A percentile compares a stretch with the other conserved stretches of the same genome.
phyloP scores from a whole-genome alignment of 1,140 invertebrate species.

The Macrosteles quadrilineatus region DNA sequence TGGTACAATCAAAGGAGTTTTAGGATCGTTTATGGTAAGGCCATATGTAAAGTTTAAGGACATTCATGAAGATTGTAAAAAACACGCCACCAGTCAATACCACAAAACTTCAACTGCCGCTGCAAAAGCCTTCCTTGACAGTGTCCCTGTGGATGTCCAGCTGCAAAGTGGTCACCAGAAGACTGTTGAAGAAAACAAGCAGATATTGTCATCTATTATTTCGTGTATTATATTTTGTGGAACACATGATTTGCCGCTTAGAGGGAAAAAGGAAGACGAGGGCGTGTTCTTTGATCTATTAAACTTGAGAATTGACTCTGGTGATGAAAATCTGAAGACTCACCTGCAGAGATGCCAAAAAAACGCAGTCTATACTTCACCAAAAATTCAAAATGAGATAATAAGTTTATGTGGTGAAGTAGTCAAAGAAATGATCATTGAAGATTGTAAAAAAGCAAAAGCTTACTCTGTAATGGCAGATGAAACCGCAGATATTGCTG shows the following conservation, averaged over 20 bases:
- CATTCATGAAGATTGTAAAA: conserved; percentile 39
- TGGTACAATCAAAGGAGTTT: conserved; percentile 34
- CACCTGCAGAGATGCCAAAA: conserved; percentile 32
- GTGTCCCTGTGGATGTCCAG: conserved; percentile 38
- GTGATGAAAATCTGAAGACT: conserved; percentile 37
- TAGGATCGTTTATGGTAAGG: conserved; percentile 39
- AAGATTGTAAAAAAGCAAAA: conserved; percentile 37
- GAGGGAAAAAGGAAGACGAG: conserved; percentile 34
- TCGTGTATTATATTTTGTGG: conserved; percentile 43
- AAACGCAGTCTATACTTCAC: conserved; percentile 41
- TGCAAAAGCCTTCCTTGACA: conserved; percentile 40
- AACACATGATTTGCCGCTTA: conserved; percentile 43
- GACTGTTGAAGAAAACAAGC: conserved; percentile 30
- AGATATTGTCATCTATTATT: conserved; percentile 40
- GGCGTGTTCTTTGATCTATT: conserved; percentile 41
- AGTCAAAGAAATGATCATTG: conserved; percentile 38
- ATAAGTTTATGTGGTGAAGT: conserved; percentile 40
- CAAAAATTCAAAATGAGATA: conserved; percentile 44
- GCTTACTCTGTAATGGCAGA: conserved; percentile 41
- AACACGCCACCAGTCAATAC: conserved; percentile 30
- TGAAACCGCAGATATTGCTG: conserved; percentile 43
- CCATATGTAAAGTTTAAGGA: conserved; percentile 40
- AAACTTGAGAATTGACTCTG: conserved; percentile 36
- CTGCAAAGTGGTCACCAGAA: conserved; percentile 34
- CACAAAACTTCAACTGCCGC: conserved; percentile 37